Base-by-base conservation (phyloP, 2,113 vertebrate species). In the Hyperoodon ampullatus region DNA sequence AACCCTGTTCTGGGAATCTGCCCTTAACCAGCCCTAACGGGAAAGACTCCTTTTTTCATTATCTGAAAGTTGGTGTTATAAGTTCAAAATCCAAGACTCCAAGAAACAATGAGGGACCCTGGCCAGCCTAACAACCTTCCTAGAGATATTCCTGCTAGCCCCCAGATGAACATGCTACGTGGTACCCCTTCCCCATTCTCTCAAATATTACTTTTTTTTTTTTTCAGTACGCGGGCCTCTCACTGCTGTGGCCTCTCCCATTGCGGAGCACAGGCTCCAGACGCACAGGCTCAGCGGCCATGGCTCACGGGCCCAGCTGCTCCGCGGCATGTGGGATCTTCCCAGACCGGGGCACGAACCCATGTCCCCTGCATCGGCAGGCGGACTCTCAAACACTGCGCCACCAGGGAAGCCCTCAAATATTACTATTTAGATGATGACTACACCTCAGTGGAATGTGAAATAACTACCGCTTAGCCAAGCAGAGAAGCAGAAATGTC, bases 401-500 rank as follows among this genome's bases (percentile, higher is more conserved):
- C 39, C 39, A 39, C 39, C 39, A 39, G 39, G 39, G 39, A 39
- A 39, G 39, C 4, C 39, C 42, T 61, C 78, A 85, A 39, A 47
- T 42, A 50, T 23, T 70, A 60, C 10, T 66, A 16, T 39, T 68
- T 35, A 65, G 33, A 65, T 12, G 21, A 77, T 53, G 50, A 78
- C 4, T 88, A n/a, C 18, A 68, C 11, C 14, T 21, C 3, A 3
- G 23, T 28, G 39, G 13, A 55, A 61, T 30, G 68, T 44, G 24
- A 82, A 47, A 14, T 60, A 47, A 89, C 50, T 68, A 70, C 9
- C 44, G 21, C n/a, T 42, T 8, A 42, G 23, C 19, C 65, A 94
- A 68, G n/a, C 19, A 88, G 26, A 88, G n/a, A 71, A 74, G 91
- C 81, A 75, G 47, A 88, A 91, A 86, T 47, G 71, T 15, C 89